A percentile compares a stretch with the other conserved stretches of the same genome.
phyloP scores from a whole-genome alignment of 2,113 vertebrate genomes.

The Gorsachius goisagi region DNA sequence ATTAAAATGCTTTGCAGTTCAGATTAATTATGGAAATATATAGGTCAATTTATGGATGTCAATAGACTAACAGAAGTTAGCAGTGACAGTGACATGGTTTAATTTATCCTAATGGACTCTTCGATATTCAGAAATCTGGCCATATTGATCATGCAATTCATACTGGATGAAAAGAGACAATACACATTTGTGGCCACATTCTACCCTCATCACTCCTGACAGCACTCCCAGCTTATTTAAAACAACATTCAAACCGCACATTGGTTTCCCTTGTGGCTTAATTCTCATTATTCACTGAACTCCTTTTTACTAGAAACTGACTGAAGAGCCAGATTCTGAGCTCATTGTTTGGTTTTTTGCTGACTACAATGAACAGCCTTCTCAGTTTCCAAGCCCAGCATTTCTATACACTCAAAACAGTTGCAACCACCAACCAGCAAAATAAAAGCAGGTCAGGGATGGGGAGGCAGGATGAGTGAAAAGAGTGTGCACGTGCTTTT shows the following conservation, averaged over 20 bases:
- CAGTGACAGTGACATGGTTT: not conserved
- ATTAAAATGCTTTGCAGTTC: not conserved
- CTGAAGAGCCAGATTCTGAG: conserved; percentile 69
- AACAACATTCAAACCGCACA: conserved; percentile 38
- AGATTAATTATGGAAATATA: not conserved
- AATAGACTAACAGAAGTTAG: not conserved
- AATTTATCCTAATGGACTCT: not conserved
- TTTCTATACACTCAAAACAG: conserved; percentile 55
- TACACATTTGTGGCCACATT: conserved; percentile 5
- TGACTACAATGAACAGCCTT: conserved; percentile 51
- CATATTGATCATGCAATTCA: not conserved
- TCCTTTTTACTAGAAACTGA: conserved; percentile 68
- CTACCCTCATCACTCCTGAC: conserved; percentile 9
- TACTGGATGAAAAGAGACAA: not conserved
- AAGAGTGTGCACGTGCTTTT: not conserved
- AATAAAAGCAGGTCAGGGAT: conserved; percentile 33
- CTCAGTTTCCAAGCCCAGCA: conserved; percentile 64
- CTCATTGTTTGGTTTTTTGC: conserved; percentile 71
- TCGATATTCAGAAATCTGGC: not conserved
- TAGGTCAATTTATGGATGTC: not conserved
- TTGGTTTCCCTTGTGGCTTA: conserved; percentile 55
- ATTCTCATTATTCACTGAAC: conserved; percentile 60
- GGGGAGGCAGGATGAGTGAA: conserved; percentile 2
- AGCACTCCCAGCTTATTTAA: conserved; percentile 51
- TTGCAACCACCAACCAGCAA: conserved; percentile 37